Evolutionary conservation across 2,113 vertebrate species (phyloP).

Genomic region (Recurvirostra avosetta): DNA sequence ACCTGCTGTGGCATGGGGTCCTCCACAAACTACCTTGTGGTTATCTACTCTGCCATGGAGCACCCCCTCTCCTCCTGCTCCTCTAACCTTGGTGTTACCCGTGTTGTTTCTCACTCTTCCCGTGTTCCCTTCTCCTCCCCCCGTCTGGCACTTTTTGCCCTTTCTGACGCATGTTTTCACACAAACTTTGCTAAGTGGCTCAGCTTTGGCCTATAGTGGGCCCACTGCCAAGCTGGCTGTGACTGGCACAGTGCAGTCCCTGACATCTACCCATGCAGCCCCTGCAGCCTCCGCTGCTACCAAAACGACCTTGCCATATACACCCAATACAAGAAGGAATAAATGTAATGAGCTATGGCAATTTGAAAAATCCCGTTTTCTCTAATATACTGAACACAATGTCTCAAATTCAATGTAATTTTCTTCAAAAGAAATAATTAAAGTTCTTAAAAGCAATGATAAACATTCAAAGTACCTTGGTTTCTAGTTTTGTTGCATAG

Average conservation of each 20-base stretch:
- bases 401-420: not conserved
- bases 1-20: too few relatives aligned
- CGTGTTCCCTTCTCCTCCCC: not conserved
- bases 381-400: not conserved
- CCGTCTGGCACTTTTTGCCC: not conserved
- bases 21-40: not conserved
- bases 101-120: not conserved
- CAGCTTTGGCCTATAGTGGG: not conserved
- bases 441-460: not conserved
- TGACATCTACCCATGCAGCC: not conserved
- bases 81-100: not conserved
- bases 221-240: rapidly evolving
- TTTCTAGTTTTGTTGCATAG: not conserved
- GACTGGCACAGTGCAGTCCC: not conserved
- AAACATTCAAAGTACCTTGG: not conserved
- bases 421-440: not conserved
- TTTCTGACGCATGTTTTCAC: not conserved
- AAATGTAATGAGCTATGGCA: not conserved
- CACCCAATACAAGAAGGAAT: not conserved
- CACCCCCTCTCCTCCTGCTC: too few relatives aligned
- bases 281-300: not conserved
- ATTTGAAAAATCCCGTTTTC: not conserved
- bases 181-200: not conserved
- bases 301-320: not conserved
- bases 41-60: not conserved